Evolutionary conservation across 1,140 invertebrate species (phyloP), one percentile per base, ranked within the genome.

Genomic region (Drosophila kohkoa): DNA sequence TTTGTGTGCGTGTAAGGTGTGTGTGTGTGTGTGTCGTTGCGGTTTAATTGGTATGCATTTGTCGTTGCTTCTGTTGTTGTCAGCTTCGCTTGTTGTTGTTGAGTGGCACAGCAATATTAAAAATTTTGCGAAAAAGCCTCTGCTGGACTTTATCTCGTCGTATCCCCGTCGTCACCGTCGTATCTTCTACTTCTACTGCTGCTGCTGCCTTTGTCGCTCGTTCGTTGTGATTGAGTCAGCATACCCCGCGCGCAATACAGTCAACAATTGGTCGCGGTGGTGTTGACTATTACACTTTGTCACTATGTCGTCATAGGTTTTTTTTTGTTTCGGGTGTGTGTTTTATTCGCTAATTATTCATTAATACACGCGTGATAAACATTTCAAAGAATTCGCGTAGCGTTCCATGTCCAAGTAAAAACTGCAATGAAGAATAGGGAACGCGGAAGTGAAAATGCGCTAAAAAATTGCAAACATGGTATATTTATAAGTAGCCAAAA

Each of bases 321-420:
- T 62, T 70, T 49, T n/a, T 13, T 41, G 15, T 38, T 72, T 49
- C 65, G 35, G 3, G 35, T 38, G 35, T n/a, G 32, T 41, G 35
- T 38, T 72, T 49, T 57, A 54, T 28, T 49, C 54, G 63, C 64
- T 76, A 65, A 72, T 76, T 69, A 52, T 63, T 73, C 62, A 71
- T 62, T 65, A 60, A 72, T 73, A 62, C 45, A 35, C 75, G 66
- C 67, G 72, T 65, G 59, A 51, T 41, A 52, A 75, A 76, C 82
- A 86, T 87, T 75, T 76, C 77, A 58, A 59, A 72, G 65, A 66
- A 28, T 71, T 76, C 71, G 82, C 82, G 82, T 77, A 79, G 74
- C 62, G 60, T 54, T 76, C 68, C 74, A 71, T 81, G 55, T 68
- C 78, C 48, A 75, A 63, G 80, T 77, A 77, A 86, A 85, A 81